Conservation (phyloP, 2,797 vertebrate species). For the Cynopterus sphinx region DNA sequence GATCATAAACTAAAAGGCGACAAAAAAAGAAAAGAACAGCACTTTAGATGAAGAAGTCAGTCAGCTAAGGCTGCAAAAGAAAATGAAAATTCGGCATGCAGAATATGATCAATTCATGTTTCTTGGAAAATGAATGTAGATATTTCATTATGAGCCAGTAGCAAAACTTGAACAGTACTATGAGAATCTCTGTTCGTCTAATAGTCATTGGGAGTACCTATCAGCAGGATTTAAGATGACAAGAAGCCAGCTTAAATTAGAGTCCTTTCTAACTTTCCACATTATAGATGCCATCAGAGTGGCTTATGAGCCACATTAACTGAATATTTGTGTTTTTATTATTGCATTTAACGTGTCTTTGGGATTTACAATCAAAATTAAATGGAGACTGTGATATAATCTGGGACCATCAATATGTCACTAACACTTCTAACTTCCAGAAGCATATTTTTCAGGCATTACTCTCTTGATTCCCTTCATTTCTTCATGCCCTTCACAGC, state of each 20-base stretch:
- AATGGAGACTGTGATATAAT: constrained; percentile 67
- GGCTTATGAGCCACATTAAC: constrained; percentile 66
- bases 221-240: constrained; percentile 75
- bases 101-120: constrained; percentile 82
- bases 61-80: constrained; percentile 86
- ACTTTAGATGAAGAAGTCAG: constrained; percentile 85
- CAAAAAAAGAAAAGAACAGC: constrained; percentile 85
- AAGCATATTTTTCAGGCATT: constrained; percentile 74
- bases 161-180: constrained; percentile 71
- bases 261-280: constrained; percentile 69
- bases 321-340: constrained; percentile 74
- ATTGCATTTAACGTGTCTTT: constrained; percentile 55
- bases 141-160: constrained; percentile 78
- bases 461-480: constrained; percentile 79
- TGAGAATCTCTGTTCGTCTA: constrained; percentile 74
- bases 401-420: constrained; percentile 55
- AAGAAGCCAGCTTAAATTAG: constrained; percentile 76
- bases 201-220: constrained; percentile 56
- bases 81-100: constrained; percentile 82
- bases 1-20: constrained; percentile 88
- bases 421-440: constrained; percentile 69
- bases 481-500: constrained; percentile 86
- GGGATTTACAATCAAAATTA: constrained; percentile 64
- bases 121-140: constrained; percentile 82
- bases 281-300: constrained; percentile 35